A percentile compares a stretch with the other conserved stretches of the same genome.
These are phyloP conservation scores for Hirudinaria manillensis DNA, from an alignment of 2,888 invertebrate species.

Conservation along the genomic window DNA sequence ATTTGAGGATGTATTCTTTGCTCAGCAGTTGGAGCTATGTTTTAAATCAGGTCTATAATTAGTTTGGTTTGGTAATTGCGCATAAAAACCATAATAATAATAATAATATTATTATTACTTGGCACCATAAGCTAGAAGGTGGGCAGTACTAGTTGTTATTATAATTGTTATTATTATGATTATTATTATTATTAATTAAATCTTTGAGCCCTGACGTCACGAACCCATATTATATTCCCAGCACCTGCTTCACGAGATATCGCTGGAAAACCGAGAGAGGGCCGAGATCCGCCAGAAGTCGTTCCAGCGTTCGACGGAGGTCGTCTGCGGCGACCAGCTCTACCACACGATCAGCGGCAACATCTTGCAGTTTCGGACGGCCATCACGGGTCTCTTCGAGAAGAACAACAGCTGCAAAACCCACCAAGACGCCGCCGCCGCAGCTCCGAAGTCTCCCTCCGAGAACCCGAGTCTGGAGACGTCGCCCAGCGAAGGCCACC, in stretches of 20 bases:
- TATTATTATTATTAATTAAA: too few relatives aligned
- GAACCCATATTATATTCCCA: too few relatives aligned
- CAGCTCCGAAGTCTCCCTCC: background rate
- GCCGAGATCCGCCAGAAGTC: background rate
- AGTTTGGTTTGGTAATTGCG: too few relatives aligned
- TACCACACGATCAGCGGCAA: constrained; percentile 24
- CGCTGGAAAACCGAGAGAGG: constrained; percentile 3
- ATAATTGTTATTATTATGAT: too few relatives aligned
- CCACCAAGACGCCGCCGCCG: background rate
- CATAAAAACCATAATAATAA: too few relatives aligned
- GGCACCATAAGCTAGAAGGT: too few relatives aligned
- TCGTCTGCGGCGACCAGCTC: constrained; percentile 12
- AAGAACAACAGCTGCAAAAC: constrained; percentile 8
- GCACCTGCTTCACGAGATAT: constrained; percentile 3
- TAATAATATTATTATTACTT: too few relatives aligned
- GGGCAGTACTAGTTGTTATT: too few relatives aligned
- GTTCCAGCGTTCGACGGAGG: background rate
- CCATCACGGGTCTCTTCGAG: constrained; percentile 9
- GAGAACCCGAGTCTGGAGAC: background rate
- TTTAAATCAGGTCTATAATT: too few relatives aligned
- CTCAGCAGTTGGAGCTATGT: too few relatives aligned
- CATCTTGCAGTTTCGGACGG: background rate
- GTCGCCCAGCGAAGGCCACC: background rate
- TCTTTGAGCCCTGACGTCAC: too few relatives aligned
- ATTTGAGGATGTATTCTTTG: too few relatives aligned